phyloP scores from a whole-genome alignment of 2,113 vertebrate species.

The Phodopus roborovskii region DNA sequence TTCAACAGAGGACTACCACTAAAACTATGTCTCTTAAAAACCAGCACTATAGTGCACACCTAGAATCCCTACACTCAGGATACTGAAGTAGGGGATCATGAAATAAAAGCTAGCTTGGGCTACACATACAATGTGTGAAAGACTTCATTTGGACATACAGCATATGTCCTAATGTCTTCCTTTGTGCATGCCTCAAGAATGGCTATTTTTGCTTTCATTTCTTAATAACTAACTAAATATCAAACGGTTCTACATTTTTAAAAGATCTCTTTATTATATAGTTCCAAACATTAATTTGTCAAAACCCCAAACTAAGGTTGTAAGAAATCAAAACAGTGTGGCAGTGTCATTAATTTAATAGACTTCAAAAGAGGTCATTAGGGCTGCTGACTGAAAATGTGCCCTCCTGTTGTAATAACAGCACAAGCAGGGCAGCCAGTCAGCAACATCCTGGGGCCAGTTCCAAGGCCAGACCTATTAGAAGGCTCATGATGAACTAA shows the following conservation, averaged over 20 bases:
- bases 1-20: conserved; percentile 16
- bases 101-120: not conserved
- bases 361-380: conserved; percentile 96
- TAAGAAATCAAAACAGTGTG: conserved; percentile 90
- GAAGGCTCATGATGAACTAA: conserved; percentile 90
- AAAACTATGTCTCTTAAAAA: not conserved
- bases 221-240: conserved; percentile 49
- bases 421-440: conserved; percentile 89
- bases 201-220: conserved; percentile 59
- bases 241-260: conserved; percentile 48
- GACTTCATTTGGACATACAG: not conserved
- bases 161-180: conserved; percentile 8
- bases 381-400: conserved; percentile 91
- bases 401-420: conserved; percentile 89
- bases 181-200: not conserved
- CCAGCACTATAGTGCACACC: not conserved
- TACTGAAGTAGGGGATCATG: not conserved
- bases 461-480: conserved; percentile 93
- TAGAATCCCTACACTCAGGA: not conserved
- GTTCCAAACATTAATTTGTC: conserved; percentile 85
- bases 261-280: conserved; percentile 76
- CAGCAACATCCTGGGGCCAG: conserved; percentile 92
- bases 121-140: not conserved
- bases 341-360: conserved; percentile 94
- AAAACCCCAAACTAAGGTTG: conserved; percentile 86